Conservation (phyloP, 30 jellyfish, hydroid and myxozoan species). For the Nemopilema nomurai region DNA sequence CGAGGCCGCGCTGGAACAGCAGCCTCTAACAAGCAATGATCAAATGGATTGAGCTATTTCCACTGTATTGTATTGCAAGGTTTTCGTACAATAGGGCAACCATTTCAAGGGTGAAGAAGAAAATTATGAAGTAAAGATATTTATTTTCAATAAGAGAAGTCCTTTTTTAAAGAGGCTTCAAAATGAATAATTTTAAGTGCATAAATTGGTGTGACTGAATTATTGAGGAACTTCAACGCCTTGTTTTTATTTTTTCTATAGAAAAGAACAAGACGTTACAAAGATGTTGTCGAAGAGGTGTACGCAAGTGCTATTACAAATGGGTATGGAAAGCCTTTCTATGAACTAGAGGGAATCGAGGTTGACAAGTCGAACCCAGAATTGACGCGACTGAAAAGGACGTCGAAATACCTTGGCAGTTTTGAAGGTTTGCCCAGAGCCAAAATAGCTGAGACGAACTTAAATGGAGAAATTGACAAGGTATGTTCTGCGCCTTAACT, state of each 20-base stretch:
- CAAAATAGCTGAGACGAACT: slow-evolving; percentile 12
- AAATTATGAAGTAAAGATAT: too few species aligned
- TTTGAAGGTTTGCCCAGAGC: slow-evolving; percentile 61
- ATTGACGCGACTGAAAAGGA: not conserved
- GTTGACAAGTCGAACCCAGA: not conserved
- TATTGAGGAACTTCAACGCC: not conserved
- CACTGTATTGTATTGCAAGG: too few species aligned
- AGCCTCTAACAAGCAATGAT: too few species aligned
- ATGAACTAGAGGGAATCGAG: not conserved
- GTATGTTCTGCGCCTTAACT: not conserved
- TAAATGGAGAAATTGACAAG: not conserved
- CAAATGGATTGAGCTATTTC: too few species aligned
- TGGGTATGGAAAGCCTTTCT: slow-evolving; percentile 13
- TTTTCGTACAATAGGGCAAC: too few species aligned
- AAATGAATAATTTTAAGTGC: not conserved
- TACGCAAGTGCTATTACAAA: not conserved
- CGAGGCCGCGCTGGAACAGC: too few species aligned
- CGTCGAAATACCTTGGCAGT: slow-evolving; percentile 9
- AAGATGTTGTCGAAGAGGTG: slow-evolving; percentile 25
- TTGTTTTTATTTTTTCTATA: not conserved
- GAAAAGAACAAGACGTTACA: slow-evolving; percentile 22
- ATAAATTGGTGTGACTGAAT: not conserved
- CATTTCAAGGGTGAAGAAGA: too few species aligned
- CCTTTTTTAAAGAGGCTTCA: not conserved
- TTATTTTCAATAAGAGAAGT: too few species aligned